phyloP scores from a whole-genome alignment of 1,140 invertebrate genomes.

The Polypedilum vanderplanki region DNA sequence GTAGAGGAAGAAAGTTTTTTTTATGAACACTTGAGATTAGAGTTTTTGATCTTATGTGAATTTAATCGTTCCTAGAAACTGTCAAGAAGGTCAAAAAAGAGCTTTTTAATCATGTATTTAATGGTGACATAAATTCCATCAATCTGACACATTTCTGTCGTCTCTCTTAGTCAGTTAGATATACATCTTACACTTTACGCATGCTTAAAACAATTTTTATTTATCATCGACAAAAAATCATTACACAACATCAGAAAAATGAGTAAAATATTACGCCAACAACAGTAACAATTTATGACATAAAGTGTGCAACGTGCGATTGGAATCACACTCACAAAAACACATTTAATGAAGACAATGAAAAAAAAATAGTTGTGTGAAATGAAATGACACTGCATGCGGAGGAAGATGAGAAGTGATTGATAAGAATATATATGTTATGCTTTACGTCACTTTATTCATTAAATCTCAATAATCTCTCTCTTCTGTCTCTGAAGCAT shows the following conservation, averaged over 20 bases:
- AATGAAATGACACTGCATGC: background rate
- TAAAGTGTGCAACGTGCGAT: conserved; percentile 16
- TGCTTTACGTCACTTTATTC: conserved; percentile 17
- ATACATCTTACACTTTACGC: background rate
- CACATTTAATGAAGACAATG: background rate
- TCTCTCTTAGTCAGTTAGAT: background rate
- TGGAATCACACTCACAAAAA: background rate
- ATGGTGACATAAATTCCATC: conserved; percentile 2
- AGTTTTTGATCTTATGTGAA: background rate
- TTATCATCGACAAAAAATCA: conserved; percentile 2
- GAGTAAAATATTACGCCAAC: conserved; percentile 4
- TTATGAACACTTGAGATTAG: background rate
- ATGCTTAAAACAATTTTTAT: conserved; percentile 4
- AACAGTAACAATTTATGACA: conserved; percentile 18
- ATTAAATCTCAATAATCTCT: background rate
- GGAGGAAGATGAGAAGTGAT: background rate
- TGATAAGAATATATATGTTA: conserved; percentile 19
- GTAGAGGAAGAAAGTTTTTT: background rate
- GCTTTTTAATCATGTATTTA: background rate
- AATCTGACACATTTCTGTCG: background rate
- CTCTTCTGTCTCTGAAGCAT: background rate
- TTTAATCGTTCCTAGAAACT: conserved; percentile 15
- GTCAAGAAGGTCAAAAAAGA: conserved; percentile 17
- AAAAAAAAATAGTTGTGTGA: no score
- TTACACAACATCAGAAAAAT: conserved; percentile 2